Percentiles rank a stretch among this genome's conserved stretches.
Conservation (phyloP, 2,888 invertebrate species). For the Coenonympha glycerion region DNA sequence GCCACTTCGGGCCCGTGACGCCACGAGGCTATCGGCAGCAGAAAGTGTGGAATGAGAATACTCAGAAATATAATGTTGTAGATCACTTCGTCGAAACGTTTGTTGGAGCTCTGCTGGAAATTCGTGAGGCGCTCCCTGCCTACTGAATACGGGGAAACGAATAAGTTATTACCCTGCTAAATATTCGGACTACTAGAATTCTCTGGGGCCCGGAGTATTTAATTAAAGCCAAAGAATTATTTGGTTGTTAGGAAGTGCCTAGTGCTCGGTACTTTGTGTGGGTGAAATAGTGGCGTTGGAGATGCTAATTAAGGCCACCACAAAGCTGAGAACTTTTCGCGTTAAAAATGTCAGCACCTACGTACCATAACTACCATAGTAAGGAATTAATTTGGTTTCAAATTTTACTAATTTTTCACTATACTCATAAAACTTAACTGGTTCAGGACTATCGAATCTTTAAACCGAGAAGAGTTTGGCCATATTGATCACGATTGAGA, state of each 20-base stretch:
- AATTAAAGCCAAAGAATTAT: slow-evolving; percentile 10
- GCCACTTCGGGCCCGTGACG: slow-evolving; percentile 82
- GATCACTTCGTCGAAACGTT: slow-evolving; percentile 83
- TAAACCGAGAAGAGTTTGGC: too few relatives aligned
- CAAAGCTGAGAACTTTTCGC: background rate
- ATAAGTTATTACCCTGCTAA: slow-evolving; percentile 9
- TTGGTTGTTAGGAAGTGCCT: slow-evolving; percentile 10
- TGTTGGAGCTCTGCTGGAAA: slow-evolving; percentile 76
- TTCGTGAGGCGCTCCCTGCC: slow-evolving; percentile 71
- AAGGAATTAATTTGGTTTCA: too few relatives aligned
- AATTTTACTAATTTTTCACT: too few relatives aligned
- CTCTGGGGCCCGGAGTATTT: slow-evolving; percentile 1
- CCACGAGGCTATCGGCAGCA: slow-evolving; percentile 82
- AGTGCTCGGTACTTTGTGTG: background rate
- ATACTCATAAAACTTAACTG: too few relatives aligned
- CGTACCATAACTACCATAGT: too few relatives aligned
- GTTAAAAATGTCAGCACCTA: too few relatives aligned
- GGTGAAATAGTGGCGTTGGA: background rate
- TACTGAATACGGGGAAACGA: slow-evolving; percentile 47
- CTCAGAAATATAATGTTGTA: slow-evolving; percentile 85
- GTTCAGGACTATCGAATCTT: too few relatives aligned
- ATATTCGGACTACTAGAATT: slow-evolving; percentile 4
- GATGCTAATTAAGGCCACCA: slow-evolving; percentile 1
- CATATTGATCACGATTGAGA: too few relatives aligned
- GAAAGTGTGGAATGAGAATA: slow-evolving; percentile 81